Evolutionary conservation across 2,113 vertebrate species (phyloP).

Genomic region (Pseudopipra pipra): DNA sequence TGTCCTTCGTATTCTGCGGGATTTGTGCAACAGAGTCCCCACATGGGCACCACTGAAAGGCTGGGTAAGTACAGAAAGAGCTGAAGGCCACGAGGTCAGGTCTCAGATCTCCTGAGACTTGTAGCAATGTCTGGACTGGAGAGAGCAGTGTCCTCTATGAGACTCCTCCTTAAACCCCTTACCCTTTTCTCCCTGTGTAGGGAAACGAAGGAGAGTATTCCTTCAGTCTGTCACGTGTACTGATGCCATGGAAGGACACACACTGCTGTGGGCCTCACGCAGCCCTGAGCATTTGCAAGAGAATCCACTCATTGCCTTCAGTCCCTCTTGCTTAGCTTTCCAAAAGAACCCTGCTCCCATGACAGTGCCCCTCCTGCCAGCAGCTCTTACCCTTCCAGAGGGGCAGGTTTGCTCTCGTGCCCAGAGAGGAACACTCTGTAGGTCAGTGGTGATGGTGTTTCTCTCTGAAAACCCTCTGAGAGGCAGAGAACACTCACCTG

Average conservation of each 20-base stretch:
- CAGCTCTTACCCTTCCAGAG: background rate
- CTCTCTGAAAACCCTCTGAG: background rate
- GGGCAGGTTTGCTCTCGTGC: background rate
- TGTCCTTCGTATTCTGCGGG: conserved; percentile 95
- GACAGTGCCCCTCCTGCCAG: background rate
- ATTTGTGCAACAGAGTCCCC: conserved; percentile 98
- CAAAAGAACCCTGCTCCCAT: background rate
- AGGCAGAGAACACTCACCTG: background rate
- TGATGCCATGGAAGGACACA: background rate
- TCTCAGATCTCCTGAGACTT: background rate
- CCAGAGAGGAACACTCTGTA: background rate
- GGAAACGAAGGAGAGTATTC: background rate
- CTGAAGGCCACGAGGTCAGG: background rate
- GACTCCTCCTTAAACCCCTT: background rate
- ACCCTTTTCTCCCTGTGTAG: background rate
- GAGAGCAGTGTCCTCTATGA: background rate
- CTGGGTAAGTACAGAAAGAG: conserved; percentile 88
- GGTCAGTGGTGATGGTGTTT: background rate
- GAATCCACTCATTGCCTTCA: background rate
- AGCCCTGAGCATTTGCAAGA: background rate
- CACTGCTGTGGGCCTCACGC: background rate
- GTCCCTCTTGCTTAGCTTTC: background rate
- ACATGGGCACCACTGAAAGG: conserved; percentile 97
- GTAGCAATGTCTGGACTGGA: background rate
- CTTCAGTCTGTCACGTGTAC: background rate